phyloP scores from a whole-genome alignment of 2,888 invertebrate species.

The Nemapogon koenigi region DNA sequence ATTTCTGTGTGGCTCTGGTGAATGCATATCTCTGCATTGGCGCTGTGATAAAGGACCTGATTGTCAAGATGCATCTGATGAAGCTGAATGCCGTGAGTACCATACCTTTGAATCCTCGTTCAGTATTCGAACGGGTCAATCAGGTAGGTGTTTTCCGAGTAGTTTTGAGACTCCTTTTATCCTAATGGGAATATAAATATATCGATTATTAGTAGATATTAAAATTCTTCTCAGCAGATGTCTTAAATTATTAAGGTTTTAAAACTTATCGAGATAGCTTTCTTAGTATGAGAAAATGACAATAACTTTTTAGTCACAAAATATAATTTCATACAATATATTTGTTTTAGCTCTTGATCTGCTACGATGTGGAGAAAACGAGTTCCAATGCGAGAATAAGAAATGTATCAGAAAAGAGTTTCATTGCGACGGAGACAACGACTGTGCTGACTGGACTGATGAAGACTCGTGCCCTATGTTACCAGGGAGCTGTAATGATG shows the following conservation, averaged over 20 bases:
- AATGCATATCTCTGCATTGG: conserved; percentile 76
- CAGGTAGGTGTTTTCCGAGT: too few species aligned
- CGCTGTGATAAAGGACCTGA: conserved; percentile 79
- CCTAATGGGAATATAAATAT: too few species aligned
- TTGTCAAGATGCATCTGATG: conserved; percentile 79
- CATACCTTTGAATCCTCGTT: too few species aligned
- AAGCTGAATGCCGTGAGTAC: conserved; percentile 72
- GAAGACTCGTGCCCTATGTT: conserved; percentile 78
- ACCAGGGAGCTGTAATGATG: conserved; percentile 70
- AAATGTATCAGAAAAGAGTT: conserved; percentile 78
- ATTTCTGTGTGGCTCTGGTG: conserved; percentile 75
- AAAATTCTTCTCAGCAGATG: too few species aligned
- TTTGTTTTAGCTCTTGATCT: conserved; percentile 41
- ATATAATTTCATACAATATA: not conserved
- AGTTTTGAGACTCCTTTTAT: too few species aligned
- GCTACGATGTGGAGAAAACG: conserved; percentile 72
- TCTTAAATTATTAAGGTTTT: too few species aligned
- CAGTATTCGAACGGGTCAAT: too few species aligned
- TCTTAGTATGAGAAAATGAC: too few species aligned
- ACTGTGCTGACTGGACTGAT: conserved; percentile 88
- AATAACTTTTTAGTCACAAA: too few species aligned
- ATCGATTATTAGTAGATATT: too few species aligned
- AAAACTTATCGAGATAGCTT: too few species aligned
- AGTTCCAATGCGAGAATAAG: conserved; percentile 76
- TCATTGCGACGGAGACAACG: conserved; percentile 85